phyloP scores from a whole-genome alignment of 2,113 vertebrate species.

The Corapipo altera region DNA sequence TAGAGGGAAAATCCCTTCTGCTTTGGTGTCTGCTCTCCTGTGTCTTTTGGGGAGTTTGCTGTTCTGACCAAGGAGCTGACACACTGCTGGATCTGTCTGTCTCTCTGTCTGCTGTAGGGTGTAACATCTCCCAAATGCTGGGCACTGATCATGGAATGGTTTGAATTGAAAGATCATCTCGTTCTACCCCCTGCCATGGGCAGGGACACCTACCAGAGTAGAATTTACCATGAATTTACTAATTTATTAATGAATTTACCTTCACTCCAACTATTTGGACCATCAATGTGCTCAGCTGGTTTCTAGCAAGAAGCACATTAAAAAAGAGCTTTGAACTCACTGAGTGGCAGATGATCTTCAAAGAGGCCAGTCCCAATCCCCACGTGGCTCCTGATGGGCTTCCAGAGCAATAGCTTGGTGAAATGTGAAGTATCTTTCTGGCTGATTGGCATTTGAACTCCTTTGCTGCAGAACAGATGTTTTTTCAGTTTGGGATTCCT shows the following conservation, averaged over 20 bases:
- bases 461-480: neutral
- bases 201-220: neutral
- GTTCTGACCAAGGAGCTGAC: neutral
- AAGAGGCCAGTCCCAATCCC: neutral
- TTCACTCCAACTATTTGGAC: rapidly evolving
- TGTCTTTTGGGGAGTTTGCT: neutral
- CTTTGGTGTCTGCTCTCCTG: neutral
- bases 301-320: neutral
- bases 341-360: neutral
- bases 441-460: neutral
- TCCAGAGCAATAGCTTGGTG: neutral
- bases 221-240: neutral
- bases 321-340: neutral
- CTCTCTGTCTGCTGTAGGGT: neutral
- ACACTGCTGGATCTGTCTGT: neutral
- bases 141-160: neutral
- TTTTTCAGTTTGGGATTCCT: neutral
- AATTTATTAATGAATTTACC: neutral
- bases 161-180: neutral
- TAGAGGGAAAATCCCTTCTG: neutral
- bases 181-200: neutral
- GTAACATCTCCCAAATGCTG: rapidly evolving
- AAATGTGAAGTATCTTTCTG: neutral
- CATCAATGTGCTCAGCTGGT: rapidly evolving
- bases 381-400: neutral